These are phyloP conservation scores for Triplophysa rosa DNA, from an alignment of 2,113 vertebrate species.

Conservation along the genomic window DNA sequence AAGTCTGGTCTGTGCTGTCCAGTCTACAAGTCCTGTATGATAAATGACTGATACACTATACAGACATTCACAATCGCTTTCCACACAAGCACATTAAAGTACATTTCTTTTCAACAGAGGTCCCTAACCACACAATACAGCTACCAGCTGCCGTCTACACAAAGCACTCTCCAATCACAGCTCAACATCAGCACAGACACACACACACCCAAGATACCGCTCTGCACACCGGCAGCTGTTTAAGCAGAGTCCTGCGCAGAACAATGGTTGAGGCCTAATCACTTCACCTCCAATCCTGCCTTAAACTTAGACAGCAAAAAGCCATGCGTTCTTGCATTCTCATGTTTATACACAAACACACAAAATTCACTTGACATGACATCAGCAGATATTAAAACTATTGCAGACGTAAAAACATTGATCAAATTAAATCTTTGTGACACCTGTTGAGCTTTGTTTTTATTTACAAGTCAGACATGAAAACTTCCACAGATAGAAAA, in stretches of 20 bases:
- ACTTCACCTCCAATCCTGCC: not conserved
- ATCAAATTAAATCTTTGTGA: slow-evolving; percentile 2
- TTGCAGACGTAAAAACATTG: no score
- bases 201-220: slow-evolving; percentile 19
- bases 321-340: not conserved
- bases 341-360: not conserved
- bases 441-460: not conserved
- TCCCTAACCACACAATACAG: slow-evolving; percentile 49
- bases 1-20: not conserved
- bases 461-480: not conserved
- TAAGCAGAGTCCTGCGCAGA: slow-evolving; percentile 51
- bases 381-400: slow-evolving; percentile 1
- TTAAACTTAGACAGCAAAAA: not conserved
- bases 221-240: slow-evolving; percentile 65
- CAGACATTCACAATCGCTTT: slow-evolving; percentile 29
- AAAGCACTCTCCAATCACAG: slow-evolving; percentile 49
- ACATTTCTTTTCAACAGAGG: slow-evolving; percentile 22
- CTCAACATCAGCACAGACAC: slow-evolving; percentile 58
- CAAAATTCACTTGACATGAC: not conserved
- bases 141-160: slow-evolving; percentile 58
- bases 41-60: slow-evolving; percentile 34
- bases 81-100: slow-evolving; percentile 54
- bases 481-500: not conserved
- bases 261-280: slow-evolving; percentile 52
- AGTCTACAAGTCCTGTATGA: not conserved